Conservation (phyloP, 2,888 invertebrate species). For the Pseudococcus viburni region DNA sequence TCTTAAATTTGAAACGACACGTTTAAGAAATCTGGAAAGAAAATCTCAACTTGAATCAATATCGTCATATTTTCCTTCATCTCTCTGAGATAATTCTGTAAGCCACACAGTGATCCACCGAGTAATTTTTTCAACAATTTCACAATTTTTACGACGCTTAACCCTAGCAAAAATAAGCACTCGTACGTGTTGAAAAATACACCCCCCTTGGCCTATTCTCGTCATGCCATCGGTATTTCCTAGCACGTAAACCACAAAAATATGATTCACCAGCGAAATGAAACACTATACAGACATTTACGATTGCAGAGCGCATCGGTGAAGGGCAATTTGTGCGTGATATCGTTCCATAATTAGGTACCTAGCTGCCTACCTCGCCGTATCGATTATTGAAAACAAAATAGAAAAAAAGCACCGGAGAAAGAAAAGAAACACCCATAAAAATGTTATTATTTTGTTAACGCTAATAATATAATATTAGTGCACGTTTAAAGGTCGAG, state of each 20-base stretch:
- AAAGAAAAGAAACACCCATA: constrained; percentile 18
- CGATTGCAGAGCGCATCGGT: not conserved
- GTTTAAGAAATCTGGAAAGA: too few relatives aligned
- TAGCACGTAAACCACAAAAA: not conserved
- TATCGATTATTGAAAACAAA: constrained; percentile 22
- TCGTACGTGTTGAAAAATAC: not conserved
- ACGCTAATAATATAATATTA: not conserved
- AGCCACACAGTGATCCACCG: too few relatives aligned
- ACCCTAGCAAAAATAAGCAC: not conserved
- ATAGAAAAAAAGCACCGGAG: not conserved
- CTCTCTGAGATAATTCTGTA: too few relatives aligned
- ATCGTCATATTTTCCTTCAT: too few relatives aligned
- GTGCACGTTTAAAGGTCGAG: not conserved
- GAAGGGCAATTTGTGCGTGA: constrained; percentile 16
- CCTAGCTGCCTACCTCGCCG: not conserved
- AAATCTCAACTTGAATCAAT: too few relatives aligned
- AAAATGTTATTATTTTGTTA: constrained; percentile 27
- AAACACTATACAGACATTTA: constrained; percentile 2
- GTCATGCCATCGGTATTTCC: not conserved
- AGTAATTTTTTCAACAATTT: too few relatives aligned
- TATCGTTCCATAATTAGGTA: not conserved
- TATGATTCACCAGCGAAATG: not conserved
- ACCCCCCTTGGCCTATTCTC: not conserved
- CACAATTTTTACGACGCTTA: too few relatives aligned
- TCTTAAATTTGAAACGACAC: too few relatives aligned